Percentiles rank a stretch among this genome's conserved stretches.
These are phyloP conservation scores for Varanus salvator DNA, from an alignment of 2,113 vertebrate genomes.

Conservation along the genomic window DNA sequence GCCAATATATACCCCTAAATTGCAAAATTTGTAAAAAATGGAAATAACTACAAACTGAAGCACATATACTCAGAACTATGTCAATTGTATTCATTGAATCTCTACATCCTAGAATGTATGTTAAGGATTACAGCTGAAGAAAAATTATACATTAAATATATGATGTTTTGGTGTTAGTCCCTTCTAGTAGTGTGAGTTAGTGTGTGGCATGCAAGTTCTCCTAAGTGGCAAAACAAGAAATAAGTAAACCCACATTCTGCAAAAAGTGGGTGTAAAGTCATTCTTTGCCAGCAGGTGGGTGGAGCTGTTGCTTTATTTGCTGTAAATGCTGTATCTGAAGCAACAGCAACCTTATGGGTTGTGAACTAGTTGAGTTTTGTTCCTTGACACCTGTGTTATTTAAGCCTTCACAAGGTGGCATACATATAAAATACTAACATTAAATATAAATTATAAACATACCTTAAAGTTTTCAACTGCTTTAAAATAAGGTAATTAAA, in stretches of 20 bases:
- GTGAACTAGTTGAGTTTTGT: not conserved
- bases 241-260: not conserved
- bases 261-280: not conserved
- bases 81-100: too few relatives aligned
- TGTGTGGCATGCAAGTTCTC: not conserved
- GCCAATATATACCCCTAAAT: not conserved
- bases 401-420: too few relatives aligned
- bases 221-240: not conserved
- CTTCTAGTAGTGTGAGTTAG: not conserved
- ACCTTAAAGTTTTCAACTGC: too few relatives aligned
- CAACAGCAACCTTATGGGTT: not conserved
- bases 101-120: too few relatives aligned
- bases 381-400: not conserved
- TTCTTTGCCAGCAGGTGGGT: not conserved
- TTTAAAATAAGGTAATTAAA: too few relatives aligned
- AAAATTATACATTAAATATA: not conserved
- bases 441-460: too few relatives aligned
- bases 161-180: not conserved
- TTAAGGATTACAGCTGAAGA: too few relatives aligned
- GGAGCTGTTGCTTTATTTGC: not conserved
- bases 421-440: too few relatives aligned
- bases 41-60: not conserved
- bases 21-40: not conserved
- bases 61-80: not conserved
- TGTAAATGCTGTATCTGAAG: not conserved